Evolutionary conservation across 1,140 invertebrate species (phyloP).

Genomic region (Mizuhopecten yessoensis): DNA sequence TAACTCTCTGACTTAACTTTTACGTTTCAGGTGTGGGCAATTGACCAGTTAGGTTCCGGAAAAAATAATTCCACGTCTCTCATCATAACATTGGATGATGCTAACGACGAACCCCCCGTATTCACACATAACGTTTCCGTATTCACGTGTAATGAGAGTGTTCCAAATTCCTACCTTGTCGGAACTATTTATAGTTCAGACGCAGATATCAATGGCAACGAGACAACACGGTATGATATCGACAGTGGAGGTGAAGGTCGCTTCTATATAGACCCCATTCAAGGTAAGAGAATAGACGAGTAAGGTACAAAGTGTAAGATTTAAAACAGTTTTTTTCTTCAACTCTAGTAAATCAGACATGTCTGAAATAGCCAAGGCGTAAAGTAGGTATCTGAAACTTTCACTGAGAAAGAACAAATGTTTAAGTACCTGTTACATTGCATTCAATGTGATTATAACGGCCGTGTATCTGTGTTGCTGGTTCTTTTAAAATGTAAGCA

Average conservation of each 20-base stretch:
- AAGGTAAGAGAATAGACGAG: constrained; percentile 28
- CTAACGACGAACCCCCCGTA: constrained; percentile 76
- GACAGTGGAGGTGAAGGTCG: constrained; percentile 53
- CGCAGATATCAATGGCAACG: constrained; percentile 53
- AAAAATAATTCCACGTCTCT: constrained; percentile 14
- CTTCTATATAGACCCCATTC: constrained; percentile 65
- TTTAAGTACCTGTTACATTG: too few relatives aligned
- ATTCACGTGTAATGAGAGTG: constrained; percentile 66
- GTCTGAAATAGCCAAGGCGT: too few relatives aligned
- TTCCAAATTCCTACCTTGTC: constrained; percentile 40
- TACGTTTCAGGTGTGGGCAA: constrained; percentile 58
- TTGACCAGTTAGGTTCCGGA: constrained; percentile 53
- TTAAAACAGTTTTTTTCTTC: too few relatives aligned
- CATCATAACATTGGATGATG: constrained; percentile 62
- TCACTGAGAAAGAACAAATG: too few relatives aligned
- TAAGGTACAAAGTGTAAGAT: background rate
- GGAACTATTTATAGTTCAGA: constrained; percentile 63
- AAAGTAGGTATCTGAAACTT: too few relatives aligned
- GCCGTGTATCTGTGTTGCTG: too few relatives aligned
- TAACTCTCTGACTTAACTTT: too few relatives aligned
- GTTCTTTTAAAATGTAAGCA: too few relatives aligned
- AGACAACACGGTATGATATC: constrained; percentile 55
- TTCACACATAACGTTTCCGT: constrained; percentile 82
- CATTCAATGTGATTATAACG: too few relatives aligned
- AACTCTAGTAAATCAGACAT: too few relatives aligned